Conservation (phyloP, 2,113 vertebrate genomes). For the Xiphias gladius region DNA sequence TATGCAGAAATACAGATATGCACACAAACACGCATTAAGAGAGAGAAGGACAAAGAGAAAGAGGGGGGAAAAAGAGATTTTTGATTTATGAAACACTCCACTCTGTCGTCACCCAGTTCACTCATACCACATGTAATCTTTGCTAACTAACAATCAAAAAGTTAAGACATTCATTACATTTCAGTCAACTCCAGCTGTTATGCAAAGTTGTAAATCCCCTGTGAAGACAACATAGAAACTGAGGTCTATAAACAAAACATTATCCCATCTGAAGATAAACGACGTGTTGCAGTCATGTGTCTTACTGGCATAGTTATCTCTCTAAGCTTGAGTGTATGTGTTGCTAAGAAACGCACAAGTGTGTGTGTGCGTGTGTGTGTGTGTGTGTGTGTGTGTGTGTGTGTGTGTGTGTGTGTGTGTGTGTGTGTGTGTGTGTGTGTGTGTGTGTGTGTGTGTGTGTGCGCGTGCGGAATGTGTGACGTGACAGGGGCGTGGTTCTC, state of each 20-base stretch:
- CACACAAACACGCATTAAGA: not conserved
- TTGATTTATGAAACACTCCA: conserved; percentile 6
- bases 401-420: conserved; percentile 60
- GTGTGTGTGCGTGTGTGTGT: conserved; percentile 58
- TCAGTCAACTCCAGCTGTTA: conserved; percentile 28
- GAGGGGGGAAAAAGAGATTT: not conserved
- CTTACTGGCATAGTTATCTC: conserved; percentile 75
- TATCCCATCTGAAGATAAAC: conserved; percentile 57
- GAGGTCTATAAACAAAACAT: conserved; percentile 70
- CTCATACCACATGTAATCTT: conserved; percentile 14
- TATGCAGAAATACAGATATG: not conserved
- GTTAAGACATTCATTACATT: conserved; percentile 3
- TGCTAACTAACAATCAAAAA: conserved; percentile 36
- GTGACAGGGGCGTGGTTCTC: conserved; percentile 81
- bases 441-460: conserved; percentile 49
- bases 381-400: conserved; percentile 46
- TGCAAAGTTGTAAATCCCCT: conserved; percentile 72
- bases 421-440: conserved; percentile 58
- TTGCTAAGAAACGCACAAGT: conserved; percentile 79
- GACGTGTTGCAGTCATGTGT: conserved; percentile 64
- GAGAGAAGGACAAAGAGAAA: not conserved
- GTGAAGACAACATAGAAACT: conserved; percentile 69
- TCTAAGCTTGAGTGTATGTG: conserved; percentile 71
- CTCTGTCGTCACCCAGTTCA: conserved; percentile 21
- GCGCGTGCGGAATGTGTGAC: conserved; percentile 82